Base-by-base conservation (phyloP, 2,888 invertebrate genomes). In the Aleiodes alternator region DNA sequence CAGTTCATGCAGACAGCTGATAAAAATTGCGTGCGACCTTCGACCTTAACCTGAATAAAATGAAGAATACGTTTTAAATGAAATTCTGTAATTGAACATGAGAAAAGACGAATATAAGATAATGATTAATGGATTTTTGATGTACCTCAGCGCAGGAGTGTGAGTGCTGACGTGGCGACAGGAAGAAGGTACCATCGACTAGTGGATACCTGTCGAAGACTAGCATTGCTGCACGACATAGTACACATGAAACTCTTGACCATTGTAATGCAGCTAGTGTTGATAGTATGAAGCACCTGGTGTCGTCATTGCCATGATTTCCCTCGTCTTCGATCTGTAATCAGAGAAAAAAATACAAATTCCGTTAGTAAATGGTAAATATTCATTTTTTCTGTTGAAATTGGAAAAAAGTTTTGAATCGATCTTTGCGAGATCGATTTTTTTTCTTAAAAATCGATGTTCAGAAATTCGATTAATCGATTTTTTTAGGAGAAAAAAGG, bases 191-290 rank as follows among this genome's bases (percentile, higher is more conserved):
- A 75, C 99, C 99, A 89, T 99, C 98, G 59, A 99, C 95, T 83
- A 99, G 92, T 0, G 99, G 99, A 91, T 98, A 99, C 87, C 98
- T 94, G 91, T 99, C 99, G 91, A 97, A 99, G 76, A 99, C 97
- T 81, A 95, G 93, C 92, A 99, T 93, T 76, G 95, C 94, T 73
- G 95, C 95, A 86, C 96, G 95, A 91, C 99, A 98, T 82, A 96
- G 92, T 80, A 97, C 96, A 91, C 96, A 98, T 74, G 94, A 94
- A 57, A 96, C 96, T 84, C 94, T 93, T 80, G 95, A 94, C 90
- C 96, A 95, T 86, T 97, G 96, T 88, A 97, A 95, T 43, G 96
- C 96, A 79, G 98, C 98, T 88, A 99, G 91, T 57, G 97, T 97
- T 78, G 98, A 97, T 88, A 99, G 92, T 85, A 99, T 96, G 92